Conservation (phyloP, 1,140 invertebrate genomes). For the Galendromus occidentalis region DNA sequence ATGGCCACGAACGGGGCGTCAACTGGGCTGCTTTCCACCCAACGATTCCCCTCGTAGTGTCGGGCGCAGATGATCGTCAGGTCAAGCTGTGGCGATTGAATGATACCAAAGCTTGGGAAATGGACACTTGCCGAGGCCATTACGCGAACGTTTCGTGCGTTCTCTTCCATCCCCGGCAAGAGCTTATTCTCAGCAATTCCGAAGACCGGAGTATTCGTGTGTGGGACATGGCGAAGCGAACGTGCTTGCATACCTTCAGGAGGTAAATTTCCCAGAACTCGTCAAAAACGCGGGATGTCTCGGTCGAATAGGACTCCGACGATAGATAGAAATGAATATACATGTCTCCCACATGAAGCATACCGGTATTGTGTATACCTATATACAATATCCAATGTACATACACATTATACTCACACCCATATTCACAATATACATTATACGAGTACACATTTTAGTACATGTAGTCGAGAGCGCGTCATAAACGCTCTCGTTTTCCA, state of each 20-base stretch:
- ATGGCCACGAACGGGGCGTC: constrained; percentile 90
- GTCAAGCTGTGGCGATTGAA: constrained; percentile 99
- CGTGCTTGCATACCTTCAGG: constrained; percentile 84
- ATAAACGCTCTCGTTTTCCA: constrained; percentile 17
- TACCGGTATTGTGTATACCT: too few relatives aligned
- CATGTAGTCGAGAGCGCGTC: too few relatives aligned
- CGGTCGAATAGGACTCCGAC: too few relatives aligned
- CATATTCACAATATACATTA: neutral
- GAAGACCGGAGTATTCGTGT: constrained; percentile 95
- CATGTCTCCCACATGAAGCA: too few relatives aligned
- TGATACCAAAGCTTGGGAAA: constrained; percentile 95
- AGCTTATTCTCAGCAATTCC: constrained; percentile 87
- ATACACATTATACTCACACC: too few relatives aligned
- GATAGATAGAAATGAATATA: too few relatives aligned
- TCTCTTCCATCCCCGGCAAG: constrained; percentile 88
- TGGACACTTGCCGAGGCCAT: constrained; percentile 93
- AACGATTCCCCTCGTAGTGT: constrained; percentile 78
- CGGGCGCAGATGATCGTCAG: constrained; percentile 89
- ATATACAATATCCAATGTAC: too few relatives aligned
- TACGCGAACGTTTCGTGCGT: constrained; percentile 99
- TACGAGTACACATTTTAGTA: constrained; percentile 11
- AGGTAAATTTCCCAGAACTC: neutral
- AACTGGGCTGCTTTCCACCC: constrained; percentile 98
- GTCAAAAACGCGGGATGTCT: too few relatives aligned
- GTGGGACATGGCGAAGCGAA: constrained; percentile 96